Base-by-base conservation (phyloP, 2,888 invertebrate species). In the Pogonocherus hispidulus region DNA sequence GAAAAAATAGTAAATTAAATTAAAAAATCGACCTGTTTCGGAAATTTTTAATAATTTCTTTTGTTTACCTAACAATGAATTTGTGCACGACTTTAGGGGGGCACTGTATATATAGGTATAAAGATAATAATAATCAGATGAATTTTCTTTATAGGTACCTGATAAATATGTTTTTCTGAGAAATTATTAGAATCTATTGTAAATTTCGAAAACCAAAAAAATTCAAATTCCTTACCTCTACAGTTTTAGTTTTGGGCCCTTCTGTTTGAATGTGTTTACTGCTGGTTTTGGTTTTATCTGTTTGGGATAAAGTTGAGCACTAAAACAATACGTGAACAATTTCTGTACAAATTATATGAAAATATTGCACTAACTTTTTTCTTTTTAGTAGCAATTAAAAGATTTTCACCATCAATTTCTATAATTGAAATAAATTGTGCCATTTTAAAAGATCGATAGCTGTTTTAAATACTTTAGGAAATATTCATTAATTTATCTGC, bases 191-290 rank as follows among this genome's bases (percentile, higher is more conserved):
- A n/a, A n/a, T n/a, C n/a, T n/a, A n/a, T n/a, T n/a, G n/a, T n/a
- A n/a, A n/a, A n/a, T n/a, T n/a, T n/a, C n/a, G n/a, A n/a, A 44
- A 16, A 44, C 27, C 27, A 16, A 44, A 44, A 14, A 6, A 1
- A 14, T 2, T 3, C 9, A 44, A 44, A 16, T 44, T 20, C 1
- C 41, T 57, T 44, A 57, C 57, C 46, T 56, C 67, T 41, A 35
- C 55, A 56, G 55, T 62, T 63, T n/a, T 67, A n/a, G 20, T 55
- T 49, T 49, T 56, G n/a, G 2, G 23, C 9, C 18, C 23, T 18
- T 51, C 57, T 4, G 67, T 67, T 27, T 68, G 68, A 52, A 57
- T 22, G n/a, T 20, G 19, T 23, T 44, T 68, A 60, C 60, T 46
- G 1, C 22, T 46, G 14, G 3, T 23, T 54, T 64, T 64, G 18